Evolutionary conservation across 2,797 vertebrate genomes (phyloP).

Genomic region (Graptemys geographica): DNA sequence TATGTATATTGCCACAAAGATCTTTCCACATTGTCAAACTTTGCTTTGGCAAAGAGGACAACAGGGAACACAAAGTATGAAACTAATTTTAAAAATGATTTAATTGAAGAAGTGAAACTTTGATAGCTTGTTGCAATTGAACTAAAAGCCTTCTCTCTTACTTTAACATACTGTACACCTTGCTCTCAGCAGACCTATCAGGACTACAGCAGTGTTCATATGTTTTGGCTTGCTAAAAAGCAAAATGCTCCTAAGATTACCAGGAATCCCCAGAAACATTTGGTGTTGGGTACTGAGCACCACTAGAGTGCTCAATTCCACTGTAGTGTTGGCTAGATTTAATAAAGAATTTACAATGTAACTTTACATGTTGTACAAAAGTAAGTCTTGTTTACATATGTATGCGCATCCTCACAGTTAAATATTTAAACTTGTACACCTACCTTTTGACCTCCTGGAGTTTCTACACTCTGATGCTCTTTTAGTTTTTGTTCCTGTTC

Average conservation of each 20-base stretch:
- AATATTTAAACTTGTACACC: conserved; percentile 38
- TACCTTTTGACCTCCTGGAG: conserved; percentile 92
- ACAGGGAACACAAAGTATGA: background rate
- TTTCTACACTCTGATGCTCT: conserved; percentile 86
- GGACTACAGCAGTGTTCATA: background rate
- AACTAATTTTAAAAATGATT: background rate
- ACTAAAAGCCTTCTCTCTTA: background rate
- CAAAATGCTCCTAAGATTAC: background rate
- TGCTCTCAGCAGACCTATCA: background rate
- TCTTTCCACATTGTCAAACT: background rate
- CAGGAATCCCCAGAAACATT: background rate
- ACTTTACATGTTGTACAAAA: background rate
- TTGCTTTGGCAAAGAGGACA: conserved; percentile 8
- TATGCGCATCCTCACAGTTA: background rate
- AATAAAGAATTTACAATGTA: background rate
- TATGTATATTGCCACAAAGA: background rate
- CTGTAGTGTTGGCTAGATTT: background rate
- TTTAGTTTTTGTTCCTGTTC: conserved; percentile 91
- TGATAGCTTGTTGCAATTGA: background rate
- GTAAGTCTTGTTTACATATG: background rate
- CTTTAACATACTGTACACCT: background rate
- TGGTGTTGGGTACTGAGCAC: background rate
- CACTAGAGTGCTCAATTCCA: background rate
- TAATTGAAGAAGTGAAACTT: background rate
- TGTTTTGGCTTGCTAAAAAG: background rate